phyloP scores from a whole-genome alignment of 2,113 vertebrate genomes.

The Rhegmatorhina hoffmannsi region DNA sequence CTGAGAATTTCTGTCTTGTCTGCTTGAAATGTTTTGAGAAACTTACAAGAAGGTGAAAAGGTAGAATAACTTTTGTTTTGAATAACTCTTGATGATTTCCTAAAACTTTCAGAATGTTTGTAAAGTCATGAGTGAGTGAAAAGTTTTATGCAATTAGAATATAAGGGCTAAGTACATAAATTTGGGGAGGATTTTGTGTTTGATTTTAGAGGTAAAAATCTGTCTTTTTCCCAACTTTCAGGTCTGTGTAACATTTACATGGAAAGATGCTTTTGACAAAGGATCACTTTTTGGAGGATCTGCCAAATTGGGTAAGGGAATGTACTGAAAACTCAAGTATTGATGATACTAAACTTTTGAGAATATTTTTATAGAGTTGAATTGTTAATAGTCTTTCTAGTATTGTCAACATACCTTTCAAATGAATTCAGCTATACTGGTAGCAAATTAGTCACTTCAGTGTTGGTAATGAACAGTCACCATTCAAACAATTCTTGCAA shows the following conservation, averaged over 20 bases:
- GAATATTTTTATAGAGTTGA: not conserved
- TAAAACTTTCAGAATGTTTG: not conserved
- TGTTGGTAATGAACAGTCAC: not conserved
- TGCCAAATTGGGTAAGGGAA: constrained; percentile 90
- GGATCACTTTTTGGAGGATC: constrained; percentile 97
- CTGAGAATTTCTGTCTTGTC: not conserved
- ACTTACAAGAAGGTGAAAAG: not conserved
- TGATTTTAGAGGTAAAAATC: not conserved
- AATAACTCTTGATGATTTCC: not conserved
- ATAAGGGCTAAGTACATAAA: not conserved
- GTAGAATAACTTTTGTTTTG: not conserved
- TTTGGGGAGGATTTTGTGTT: not conserved
- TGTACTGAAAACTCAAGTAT: not conserved
- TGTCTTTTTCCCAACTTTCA: constrained; percentile 59
- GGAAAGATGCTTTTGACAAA: constrained; percentile 99
- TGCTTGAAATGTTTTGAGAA: not conserved
- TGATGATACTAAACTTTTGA: not conserved
- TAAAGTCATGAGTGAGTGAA: not conserved
- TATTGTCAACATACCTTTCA: not conserved
- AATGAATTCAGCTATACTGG: not conserved
- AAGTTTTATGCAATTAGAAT: not conserved
- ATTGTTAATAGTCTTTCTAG: not conserved
- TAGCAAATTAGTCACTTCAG: not conserved
- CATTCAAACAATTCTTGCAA: not conserved
- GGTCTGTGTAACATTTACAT: constrained; percentile 97